A percentile compares a stretch with the other conserved stretches of the same genome.
These are phyloP conservation scores for Corythornis vintsioides DNA, from an alignment of 2,113 vertebrate genomes.

Conservation along the genomic window DNA sequence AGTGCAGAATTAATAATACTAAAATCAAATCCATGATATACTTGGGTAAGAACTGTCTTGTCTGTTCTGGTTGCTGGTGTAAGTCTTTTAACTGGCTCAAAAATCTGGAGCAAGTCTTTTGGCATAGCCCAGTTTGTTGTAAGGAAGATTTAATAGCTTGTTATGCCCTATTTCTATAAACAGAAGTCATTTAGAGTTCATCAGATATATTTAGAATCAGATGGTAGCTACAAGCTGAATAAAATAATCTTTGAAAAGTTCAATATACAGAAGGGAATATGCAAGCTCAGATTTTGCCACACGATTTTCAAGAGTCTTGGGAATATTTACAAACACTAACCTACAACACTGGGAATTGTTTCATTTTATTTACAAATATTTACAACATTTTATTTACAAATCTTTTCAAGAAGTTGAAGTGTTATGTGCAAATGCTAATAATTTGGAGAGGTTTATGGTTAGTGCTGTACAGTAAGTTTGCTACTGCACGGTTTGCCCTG, in stretches of 20 bases:
- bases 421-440: not conserved
- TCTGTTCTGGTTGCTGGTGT: not conserved
- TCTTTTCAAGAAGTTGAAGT: not conserved
- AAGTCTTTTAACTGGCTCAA: constrained; percentile 37
- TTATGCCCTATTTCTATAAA: constrained; percentile 80
- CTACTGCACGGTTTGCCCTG: not conserved
- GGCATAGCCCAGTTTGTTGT: constrained; percentile 71
- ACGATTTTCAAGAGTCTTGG: not conserved
- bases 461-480: not conserved
- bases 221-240: constrained; percentile 73
- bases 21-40: not conserved
- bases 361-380: not conserved
- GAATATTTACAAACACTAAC: not conserved
- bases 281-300: not conserved
- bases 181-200: constrained; percentile 81
- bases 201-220: constrained; percentile 79
- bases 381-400: not conserved
- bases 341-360: not conserved
- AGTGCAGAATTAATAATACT: not conserved
- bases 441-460: not conserved
- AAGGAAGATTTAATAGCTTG: constrained; percentile 79
- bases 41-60: not conserved
- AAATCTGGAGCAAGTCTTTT: constrained; percentile 68
- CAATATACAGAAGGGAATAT: constrained; percentile 44
- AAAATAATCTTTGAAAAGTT: constrained; percentile 75